phyloP scores from a whole-genome alignment of 2,113 vertebrate species.

The Siniperca knerii region DNA sequence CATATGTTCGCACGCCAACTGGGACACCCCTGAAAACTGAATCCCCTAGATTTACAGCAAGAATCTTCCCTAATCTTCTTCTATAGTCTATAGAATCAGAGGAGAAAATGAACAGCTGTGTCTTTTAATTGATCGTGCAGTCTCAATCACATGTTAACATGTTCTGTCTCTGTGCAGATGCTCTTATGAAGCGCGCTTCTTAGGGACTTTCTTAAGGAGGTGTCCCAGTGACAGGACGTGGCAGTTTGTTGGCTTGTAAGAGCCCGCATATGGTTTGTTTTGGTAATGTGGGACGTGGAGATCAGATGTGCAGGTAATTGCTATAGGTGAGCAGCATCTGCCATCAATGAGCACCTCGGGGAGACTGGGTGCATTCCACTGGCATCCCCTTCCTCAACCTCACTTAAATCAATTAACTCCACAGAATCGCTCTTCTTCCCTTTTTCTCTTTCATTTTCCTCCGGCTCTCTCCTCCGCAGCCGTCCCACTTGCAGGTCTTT shows the following conservation, averaged over 20 bases:
- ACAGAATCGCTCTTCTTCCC: constrained; percentile 9
- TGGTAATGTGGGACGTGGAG: neutral
- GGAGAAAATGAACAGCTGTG: neutral
- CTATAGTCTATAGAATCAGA: neutral
- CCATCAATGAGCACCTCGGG: constrained; percentile 38
- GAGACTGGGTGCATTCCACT: constrained; percentile 12
- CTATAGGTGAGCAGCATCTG: constrained; percentile 63
- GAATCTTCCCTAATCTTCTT: too few species aligned
- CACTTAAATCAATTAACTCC: constrained; percentile 53
- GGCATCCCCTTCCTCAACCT: constrained; percentile 19
- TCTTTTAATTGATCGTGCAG: constrained; percentile 1
- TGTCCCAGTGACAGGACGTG: neutral
- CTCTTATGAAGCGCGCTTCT: neutral
- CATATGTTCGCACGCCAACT: constrained; percentile 1
- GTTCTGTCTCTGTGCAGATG: neutral
- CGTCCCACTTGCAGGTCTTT: constrained; percentile 41
- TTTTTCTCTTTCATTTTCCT: neutral
- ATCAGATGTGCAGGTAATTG: constrained; percentile 51
- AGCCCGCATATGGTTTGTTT: constrained; percentile 8
- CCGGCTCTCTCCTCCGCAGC: constrained; percentile 2
- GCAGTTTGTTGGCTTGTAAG: constrained; percentile 14
- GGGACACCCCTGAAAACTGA: neutral
- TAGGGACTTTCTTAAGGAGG: neutral
- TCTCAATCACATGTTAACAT: constrained; percentile 6
- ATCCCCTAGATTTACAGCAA: neutral